Base-by-base conservation (phyloP, 2,113 vertebrate species). In the Pygoscelis antarcticus region DNA sequence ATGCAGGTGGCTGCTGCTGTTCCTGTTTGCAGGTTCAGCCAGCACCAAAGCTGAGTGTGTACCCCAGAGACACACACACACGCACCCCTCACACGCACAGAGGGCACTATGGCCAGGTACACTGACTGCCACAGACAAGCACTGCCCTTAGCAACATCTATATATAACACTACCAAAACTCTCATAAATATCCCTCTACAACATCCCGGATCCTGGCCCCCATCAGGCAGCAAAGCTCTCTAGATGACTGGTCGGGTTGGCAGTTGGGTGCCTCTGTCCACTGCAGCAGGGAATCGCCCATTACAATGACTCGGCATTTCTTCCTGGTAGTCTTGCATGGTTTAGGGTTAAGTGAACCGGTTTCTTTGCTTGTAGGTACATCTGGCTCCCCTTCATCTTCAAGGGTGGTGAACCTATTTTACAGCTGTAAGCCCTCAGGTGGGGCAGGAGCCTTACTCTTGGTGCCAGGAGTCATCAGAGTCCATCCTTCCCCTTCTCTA, bases 111-210 rank as follows among this genome's bases (percentile, higher is more conserved):
- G 23, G 13, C 32, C 55, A n/a, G 26, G 23, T 23, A 81, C n/a
- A 26, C 14, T 52, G 61, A 22, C 11, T 36, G 12, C 9, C n/a
- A 36, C 30, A 42, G 11, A 54, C 22, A 27, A 57, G 13, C 16
- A 51, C 10, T 40, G 17, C 20, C 36, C 10, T 44, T 49, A 62
- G 15, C 23, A 77, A 4, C 10, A 18, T 13, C 38, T 27, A 12
- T 30, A 9, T 19, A 32, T 27, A 40, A 47, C 23, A 26, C 26
- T 40, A 60, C 16, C 19, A 77, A 61, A 82, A 65, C 15, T n/a
- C 46, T 61, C 16, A 52, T 8, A 66, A 52, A 13, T 5, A 51
- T 17, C 13, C 17, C 0, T 0, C 20, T 20, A 22, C 9, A 44
- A 3, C 20, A 58, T 8, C 7, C 16, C 3, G 1, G 15, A n/a